Base-by-base conservation (phyloP, 2,113 vertebrate species). In the Microcebus ravelobensis region DNA sequence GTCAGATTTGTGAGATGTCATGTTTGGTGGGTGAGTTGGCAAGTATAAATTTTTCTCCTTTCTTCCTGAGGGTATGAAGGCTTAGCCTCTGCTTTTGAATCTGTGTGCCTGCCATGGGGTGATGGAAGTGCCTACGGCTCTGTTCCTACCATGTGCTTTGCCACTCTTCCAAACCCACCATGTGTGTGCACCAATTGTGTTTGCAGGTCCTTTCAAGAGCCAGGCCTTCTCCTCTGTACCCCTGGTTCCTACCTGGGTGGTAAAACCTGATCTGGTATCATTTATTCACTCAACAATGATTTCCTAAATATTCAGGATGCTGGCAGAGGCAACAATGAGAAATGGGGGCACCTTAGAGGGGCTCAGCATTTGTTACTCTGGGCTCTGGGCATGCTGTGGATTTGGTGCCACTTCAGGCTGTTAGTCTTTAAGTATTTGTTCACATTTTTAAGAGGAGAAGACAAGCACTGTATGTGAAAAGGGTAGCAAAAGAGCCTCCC, bases 1-100 rank as follows among this genome's bases (percentile, higher is more conserved):
- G 61, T 94, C 83, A 67, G 45, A 87, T 90, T 79, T 86, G 57
- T 81, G 95, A 96, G 59, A 81, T 93, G 86, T 81, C 90, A 61
- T 70, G 20, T 86, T 91, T 83, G 84, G 55, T 95, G 57, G 52
- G 18, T 88, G 68, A 48, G 21, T 15, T 84, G 79, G 65, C 91
- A 93, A 61, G 18, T 74, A 15, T 13, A 50, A 86, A 48, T 91
- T 89, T 97, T 87, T 86, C 89, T 90, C 73, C 36, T 34, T 83
- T 76, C 79, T 94, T 85, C 34, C 73, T 80, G 20, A 83, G 74
- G 77, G 34, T 34, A 1, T 34, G 13, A 85, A 85, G 17, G 29
- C 74, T 83, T 67, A 8, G 31, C 82, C 42, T 76, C 15, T 86
- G 84, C 67, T 65, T 94, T 67, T 87, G 61, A 84, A 61, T 87